phyloP scores from a whole-genome alignment of 2,797 vertebrate genomes.

The Clamator glandarius region DNA sequence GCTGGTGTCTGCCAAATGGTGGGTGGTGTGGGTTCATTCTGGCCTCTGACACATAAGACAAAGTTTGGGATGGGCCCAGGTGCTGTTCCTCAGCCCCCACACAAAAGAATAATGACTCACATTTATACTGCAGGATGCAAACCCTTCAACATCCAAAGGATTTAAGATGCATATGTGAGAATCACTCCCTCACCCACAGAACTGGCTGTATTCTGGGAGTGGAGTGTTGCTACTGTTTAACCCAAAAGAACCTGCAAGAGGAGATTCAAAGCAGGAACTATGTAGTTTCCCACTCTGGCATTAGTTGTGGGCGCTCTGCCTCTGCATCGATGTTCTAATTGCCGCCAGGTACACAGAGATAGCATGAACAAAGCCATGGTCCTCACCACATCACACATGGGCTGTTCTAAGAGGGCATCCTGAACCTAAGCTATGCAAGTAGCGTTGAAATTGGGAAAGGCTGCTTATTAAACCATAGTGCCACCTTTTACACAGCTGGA shows the following conservation, averaged over 20 bases:
- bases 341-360: not conserved
- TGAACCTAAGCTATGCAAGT: not conserved
- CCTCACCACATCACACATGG: not conserved
- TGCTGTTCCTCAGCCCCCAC: conserved; percentile 59
- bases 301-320: not conserved
- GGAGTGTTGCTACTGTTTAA: not conserved
- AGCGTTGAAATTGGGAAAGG: not conserved
- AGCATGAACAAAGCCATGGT: not conserved
- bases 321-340: not conserved
- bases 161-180: conserved; percentile 29
- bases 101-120: conserved; percentile 66
- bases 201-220: not conserved
- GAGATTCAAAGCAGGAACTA: not conserved
- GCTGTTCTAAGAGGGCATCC: not conserved
- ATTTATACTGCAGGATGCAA: conserved; percentile 34
- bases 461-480: not conserved
- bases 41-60: conserved; percentile 31
- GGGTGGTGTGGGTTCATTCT: conserved; percentile 47
- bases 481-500: not conserved
- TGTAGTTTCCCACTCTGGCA: not conserved
- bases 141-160: conserved; percentile 10
- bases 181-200: conserved; percentile 25
- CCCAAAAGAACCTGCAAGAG: not conserved
- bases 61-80: conserved; percentile 55
- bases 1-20: conserved; percentile 59